phyloP scores from a whole-genome alignment of 2,113 vertebrate species.

The Colistium nudipinnis region DNA sequence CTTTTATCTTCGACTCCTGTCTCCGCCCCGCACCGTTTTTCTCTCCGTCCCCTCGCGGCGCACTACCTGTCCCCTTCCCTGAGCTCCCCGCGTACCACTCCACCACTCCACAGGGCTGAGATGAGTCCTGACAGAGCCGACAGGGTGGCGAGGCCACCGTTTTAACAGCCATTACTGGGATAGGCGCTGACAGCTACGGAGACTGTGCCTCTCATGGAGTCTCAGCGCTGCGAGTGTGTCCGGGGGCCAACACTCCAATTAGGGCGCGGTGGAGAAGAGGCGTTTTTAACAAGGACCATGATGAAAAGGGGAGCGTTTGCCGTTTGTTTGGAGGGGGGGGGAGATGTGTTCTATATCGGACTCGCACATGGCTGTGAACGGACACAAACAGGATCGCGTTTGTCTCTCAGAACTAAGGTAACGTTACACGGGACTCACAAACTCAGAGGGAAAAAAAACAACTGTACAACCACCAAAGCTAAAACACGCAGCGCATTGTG shows the following conservation, averaged over 20 bases:
- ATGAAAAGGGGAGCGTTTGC: constrained; percentile 34
- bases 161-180: constrained; percentile 75
- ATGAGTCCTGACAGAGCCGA: constrained; percentile 68
- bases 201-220: constrained; percentile 29
- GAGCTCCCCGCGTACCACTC: constrained; percentile 22
- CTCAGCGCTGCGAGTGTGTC: neutral
- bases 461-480: too few relatives aligned
- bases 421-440: too few relatives aligned
- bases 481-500: constrained; percentile 1
- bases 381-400: too few relatives aligned
- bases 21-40: neutral
- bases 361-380: too few relatives aligned
- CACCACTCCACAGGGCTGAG: constrained; percentile 34
- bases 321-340: too few relatives aligned
- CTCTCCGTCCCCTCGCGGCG: neutral
- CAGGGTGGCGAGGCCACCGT: constrained; percentile 69
- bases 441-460: too few relatives aligned
- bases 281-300: constrained; percentile 43
- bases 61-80: constrained; percentile 41
- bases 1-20: neutral
- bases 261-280: constrained; percentile 30
- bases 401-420: neutral
- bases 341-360: neutral
- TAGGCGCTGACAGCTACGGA: constrained; percentile 68
- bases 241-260: constrained; percentile 21